These are phyloP conservation scores for Leuciscus waleckii DNA, from an alignment of 2,797 vertebrate genomes.

Conservation along the genomic window DNA sequence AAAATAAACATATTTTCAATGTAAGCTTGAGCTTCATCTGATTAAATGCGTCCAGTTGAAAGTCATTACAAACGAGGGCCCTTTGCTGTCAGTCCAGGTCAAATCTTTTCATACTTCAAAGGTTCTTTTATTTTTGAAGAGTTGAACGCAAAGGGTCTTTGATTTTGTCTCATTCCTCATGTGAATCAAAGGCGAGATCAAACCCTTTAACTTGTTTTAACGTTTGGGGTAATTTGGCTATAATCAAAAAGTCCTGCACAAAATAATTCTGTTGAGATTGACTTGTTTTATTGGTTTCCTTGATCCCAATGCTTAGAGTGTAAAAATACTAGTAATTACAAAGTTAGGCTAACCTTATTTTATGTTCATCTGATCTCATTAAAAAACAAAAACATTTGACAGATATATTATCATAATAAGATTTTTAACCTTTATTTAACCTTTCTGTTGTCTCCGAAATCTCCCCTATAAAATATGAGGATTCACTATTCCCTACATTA, in stretches of 20 bases:
- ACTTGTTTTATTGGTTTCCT: not conserved
- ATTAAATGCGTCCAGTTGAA: conserved; percentile 27
- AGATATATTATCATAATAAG: not conserved
- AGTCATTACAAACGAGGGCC: conserved; percentile 39
- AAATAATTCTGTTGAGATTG: not conserved
- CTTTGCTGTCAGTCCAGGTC: conserved; percentile 45
- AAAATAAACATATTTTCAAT: conserved; percentile 45
- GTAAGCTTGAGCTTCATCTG: conserved; percentile 13
- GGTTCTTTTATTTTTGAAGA: conserved; percentile 3
- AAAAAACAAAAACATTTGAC: not conserved
- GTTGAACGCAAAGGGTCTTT: not conserved
- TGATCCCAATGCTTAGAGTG: not conserved
- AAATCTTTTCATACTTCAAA: conserved; percentile 45
- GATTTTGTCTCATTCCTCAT: conserved; percentile 21
- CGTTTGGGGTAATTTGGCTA: not conserved
- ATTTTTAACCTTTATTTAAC: not conserved
- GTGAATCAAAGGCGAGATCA: conserved; percentile 32
- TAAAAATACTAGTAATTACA: not conserved
- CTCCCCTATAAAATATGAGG: too few species aligned
- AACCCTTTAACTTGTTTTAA: conserved; percentile 36
- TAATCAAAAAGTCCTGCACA: conserved; percentile 17
- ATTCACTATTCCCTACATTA: too few species aligned
- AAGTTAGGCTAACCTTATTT: not conserved
- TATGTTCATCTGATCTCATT: not conserved
- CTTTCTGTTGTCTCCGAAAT: too few species aligned